Evolutionary conservation across 2,888 invertebrate genomes (phyloP), one percentile per base, ranked within the genome.

Genomic region (Agapostemon virescens): DNA sequence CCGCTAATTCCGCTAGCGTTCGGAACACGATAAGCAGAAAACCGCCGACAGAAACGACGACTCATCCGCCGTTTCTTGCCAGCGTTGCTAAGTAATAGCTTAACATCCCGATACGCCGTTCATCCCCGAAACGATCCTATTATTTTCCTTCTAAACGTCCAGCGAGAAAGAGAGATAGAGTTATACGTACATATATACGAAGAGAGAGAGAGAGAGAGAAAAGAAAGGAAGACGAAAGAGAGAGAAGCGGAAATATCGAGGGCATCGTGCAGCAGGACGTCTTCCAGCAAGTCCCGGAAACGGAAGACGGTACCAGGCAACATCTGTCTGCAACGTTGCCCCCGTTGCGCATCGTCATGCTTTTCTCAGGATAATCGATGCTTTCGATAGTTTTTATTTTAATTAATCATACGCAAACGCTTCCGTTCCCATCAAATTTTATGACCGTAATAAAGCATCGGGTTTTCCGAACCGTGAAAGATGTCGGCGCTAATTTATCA

Each of bases 301-400:
- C 55, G 80, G 64, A 75, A 72, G 72, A 79, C 71, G 63, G 42
- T 49, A 64, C 70, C 61, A 45, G 75, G 76, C 72, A 73, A 76
- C 80, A 73, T 80, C 79, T 82, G 82, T 82, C 80, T 58, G 61
- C 66, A 52, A 69, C 49, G 72, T 75, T 73, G 69, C 73, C 66
- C 52, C 40, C 58, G 17, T 30, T 30, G 58, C 30, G 58, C 58
- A 58, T 17, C 58, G 58, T 30, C 58, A 30, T 30, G 17, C 58
- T 20, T 20, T 7, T 30, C 58, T 3, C 58, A 3, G 30, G 58
- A 58, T 58, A 58, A 58, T 58, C 58, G 30, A 58, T 58, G 58
- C 30, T 26, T 58, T 30, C 58, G 58, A 30, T 58, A 30, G 9
- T 58, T 26, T 30, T 30, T 30, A 30, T 58, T 58, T 15, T 26